Base-by-base conservation (phyloP, 2,888 invertebrate species). In the Chirona hameri region DNA sequence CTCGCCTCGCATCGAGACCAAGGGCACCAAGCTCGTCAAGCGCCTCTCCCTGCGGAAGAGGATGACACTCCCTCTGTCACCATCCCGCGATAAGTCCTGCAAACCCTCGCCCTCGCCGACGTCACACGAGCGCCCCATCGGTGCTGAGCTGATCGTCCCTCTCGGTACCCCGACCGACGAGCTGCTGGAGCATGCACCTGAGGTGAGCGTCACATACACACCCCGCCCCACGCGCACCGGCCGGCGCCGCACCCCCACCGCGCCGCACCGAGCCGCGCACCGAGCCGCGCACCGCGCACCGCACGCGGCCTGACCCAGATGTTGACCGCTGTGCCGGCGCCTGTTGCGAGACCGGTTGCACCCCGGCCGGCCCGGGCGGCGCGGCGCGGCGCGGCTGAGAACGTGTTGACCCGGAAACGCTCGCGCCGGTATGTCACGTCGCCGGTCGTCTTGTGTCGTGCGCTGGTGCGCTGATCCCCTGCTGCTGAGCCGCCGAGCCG, bases 1-100 rank as follows among this genome's bases (percentile, higher is more conserved):
- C 39, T 39, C 9, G 1, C 10, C 46, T 12, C 76, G 39, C 18
- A 18, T 46, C 0, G 39, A 39, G 24, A 31, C 76, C 18, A 76
- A 46, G 24, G 46, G 39, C 39, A 46, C 46, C 24, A 76, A 46
- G 46, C 46, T 76, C 39, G 76, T 76, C 39, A 76, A 76, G 76
- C 76, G 76, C 14, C 46, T 76, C 18, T 76, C 76, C 10, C 76
- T 76, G 76, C 76, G 76, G 24, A 76, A 76, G 76, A 76, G 46
- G 46, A 24, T 76, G 46, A 39, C 76, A 24, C 46, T 76, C 27
- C 39, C 24, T 10, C 39, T 18, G 5, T 76, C 46, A 10, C 76
- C 76, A 18, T 24, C 12, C 9, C 76, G 76, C 15, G 72, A 72
- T 9, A 29, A 31, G 31, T 15, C 31, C 1, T 21, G 24, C 7